Evolutionary conservation across 2,113 vertebrate species (phyloP).

Genomic region (Phasianus colchicus): DNA sequence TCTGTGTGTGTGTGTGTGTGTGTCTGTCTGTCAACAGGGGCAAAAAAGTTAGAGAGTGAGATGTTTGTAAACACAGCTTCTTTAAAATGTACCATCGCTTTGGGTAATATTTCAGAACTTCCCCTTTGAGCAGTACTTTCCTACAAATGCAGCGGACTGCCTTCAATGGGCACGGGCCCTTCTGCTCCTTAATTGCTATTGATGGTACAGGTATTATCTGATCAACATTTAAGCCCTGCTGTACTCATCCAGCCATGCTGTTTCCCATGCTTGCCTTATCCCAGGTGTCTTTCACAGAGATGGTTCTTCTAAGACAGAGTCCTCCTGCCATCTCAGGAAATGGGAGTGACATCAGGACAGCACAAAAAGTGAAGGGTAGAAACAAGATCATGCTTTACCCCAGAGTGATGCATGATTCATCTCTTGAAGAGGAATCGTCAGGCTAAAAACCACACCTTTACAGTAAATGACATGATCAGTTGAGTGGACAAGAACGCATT

Average conservation of each 20-base stretch:
- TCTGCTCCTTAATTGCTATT: neutral
- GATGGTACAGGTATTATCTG: neutral
- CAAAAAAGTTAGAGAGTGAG: neutral
- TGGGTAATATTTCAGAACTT: neutral
- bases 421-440: neutral
- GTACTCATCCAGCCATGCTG: neutral
- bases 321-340: neutral
- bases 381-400: neutral
- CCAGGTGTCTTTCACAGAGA: fast-evolving
- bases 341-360: neutral
- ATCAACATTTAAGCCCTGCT: neutral
- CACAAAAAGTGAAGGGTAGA: neutral
- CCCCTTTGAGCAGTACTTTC: neutral
- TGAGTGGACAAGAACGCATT: neutral
- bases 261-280: neutral
- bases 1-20: too few relatives aligned
- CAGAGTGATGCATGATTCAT: neutral
- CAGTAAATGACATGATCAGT: neutral
- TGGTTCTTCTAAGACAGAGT: neutral
- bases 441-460: neutral
- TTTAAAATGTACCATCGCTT: neutral
- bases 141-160: neutral
- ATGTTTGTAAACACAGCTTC: neutral
- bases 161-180: neutral
- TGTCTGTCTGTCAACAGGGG: neutral